Percentiles rank a stretch among this genome's conserved stretches.
Evolutionary conservation across 30 jellyfish, hydroid and myxozoan genomes (phyloP).

Genomic region (Aurelia sp.): DNA sequence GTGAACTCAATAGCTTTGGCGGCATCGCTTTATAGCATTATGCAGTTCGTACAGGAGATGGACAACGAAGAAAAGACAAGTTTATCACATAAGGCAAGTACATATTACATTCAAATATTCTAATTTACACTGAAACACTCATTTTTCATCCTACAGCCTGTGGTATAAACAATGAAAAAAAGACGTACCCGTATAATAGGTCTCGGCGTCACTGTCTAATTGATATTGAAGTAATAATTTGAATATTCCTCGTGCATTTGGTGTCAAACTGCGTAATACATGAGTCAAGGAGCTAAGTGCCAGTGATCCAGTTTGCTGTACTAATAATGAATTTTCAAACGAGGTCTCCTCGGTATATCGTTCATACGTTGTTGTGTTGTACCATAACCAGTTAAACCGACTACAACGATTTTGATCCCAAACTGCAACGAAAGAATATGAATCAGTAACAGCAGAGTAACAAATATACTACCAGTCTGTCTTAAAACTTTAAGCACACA

Average conservation of each 20-base stretch:
- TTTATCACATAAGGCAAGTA: no score
- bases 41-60: no score
- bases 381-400: slow-evolving; percentile 92
- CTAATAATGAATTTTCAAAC: slow-evolving; percentile 86
- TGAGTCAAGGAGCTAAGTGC: slow-evolving; percentile 89
- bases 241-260: slow-evolving; percentile 94
- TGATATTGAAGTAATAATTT: slow-evolving; percentile 67
- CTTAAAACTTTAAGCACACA: no score
- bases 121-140: no score
- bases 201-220: slow-evolving; percentile 63
- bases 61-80: no score
- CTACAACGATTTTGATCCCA: slow-evolving; percentile 93
- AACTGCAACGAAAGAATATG: slow-evolving; percentile 26
- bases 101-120: no score
- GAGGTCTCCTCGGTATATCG: slow-evolving; percentile 91
- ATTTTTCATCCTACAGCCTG: no score
- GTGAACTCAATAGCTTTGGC: no score
- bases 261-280: slow-evolving; percentile 91
- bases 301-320: slow-evolving; percentile 90
- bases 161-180: no score
- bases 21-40: no score
- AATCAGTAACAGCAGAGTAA: no score
- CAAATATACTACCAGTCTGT: no score
- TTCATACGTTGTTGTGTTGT: slow-evolving; percentile 86
- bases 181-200: slow-evolving; percentile 59